A percentile compares a stretch with the other conserved stretches of the same genome.
phyloP scores from a whole-genome alignment of 37 sponge, comb jelly and placozoan genomes.

The Geodia barretti region DNA sequence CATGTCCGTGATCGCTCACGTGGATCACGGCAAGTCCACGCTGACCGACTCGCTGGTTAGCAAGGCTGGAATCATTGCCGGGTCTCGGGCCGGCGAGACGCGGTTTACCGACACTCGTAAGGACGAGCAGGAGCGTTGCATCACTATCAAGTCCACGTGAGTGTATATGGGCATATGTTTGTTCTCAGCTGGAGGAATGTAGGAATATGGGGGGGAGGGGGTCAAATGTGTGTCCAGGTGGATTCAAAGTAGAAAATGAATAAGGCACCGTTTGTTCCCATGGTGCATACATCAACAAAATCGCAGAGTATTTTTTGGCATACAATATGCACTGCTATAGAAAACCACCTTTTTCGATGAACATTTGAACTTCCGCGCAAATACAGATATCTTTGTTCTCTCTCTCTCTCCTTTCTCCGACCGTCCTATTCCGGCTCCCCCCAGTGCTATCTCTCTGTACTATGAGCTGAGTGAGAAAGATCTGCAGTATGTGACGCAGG shows the following conservation, averaged over 20 bases:
- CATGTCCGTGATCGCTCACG: conserved; percentile 99
- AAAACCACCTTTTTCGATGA: too few relatives aligned
- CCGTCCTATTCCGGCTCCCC: too few relatives aligned
- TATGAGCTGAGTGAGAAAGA: conserved; percentile 92
- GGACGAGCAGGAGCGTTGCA: conserved; percentile 99
- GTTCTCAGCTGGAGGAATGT: background rate
- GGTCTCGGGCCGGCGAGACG: conserved; percentile 90
- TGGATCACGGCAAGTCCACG: conserved; percentile 99
- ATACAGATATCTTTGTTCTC: background rate
- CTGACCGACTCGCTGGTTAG: conserved; percentile 97
- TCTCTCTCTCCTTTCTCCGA: background rate
- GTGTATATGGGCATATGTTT: conserved; percentile 1
- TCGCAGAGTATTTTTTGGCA: too few relatives aligned
- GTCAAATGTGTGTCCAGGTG: too few relatives aligned
- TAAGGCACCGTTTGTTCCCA: too few relatives aligned
- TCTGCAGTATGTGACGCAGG: conserved; percentile 73
- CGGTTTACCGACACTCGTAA: conserved; percentile 98
- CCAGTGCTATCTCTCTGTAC: conserved; percentile 92
- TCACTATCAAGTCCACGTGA: conserved; percentile 99
- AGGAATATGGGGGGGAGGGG: background rate
- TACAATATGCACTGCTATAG: too few relatives aligned
- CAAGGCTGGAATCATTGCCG: conserved; percentile 99
- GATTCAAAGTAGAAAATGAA: too few relatives aligned
- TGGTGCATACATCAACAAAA: too few relatives aligned
- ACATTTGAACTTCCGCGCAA: too few relatives aligned